Base-by-base conservation (phyloP, 1,140 invertebrate species). In the Pseudomyrmex flavicornis region DNA sequence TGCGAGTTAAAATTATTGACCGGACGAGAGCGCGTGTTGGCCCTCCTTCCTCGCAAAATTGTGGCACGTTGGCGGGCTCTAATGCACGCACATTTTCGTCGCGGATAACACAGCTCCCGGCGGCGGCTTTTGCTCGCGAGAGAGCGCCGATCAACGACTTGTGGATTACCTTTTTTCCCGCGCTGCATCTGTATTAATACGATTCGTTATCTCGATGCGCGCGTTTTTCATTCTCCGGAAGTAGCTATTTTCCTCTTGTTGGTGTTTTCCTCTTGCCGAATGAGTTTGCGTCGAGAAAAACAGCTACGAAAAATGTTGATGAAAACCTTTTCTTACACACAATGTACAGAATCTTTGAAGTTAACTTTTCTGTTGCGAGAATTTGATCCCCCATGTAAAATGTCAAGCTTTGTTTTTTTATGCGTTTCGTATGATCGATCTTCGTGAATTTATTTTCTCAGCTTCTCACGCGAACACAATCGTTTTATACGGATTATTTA, bases 31-130 rank as follows among this genome's bases (percentile, higher is more conserved):
- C 52, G 83, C 54, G 61, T 82, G 83, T 46, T 50, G 44, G 12
- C 7, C 15, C 13, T 2, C 48, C 58, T 22, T 8, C 2, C n/a
- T 35, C 9, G 50, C 26, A 48, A 82, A 82, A 75, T 82, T 82
- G 76, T 61, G 79, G 70, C 79, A 82, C 72, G 86, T 76, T 88
- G 66, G 70, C 26, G 61, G 70, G 35, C 59, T 65, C 48, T 75
- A 82, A 75, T 82, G 61, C 79, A n/a, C 26, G 48, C 79, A 82
- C 79, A 82, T 82, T 82, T 82, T 48, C 70, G 56, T 50, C 44
- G 76, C 54, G 76, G 66, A 72, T 80, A 75, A 82, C 54, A 62
- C 20, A 22, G 20, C 70, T 35, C 35, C 35, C 35, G 4, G 35
- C 61, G 4, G 35, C 61, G 58, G 61, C 52, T 82, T 82, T 56